phyloP scores from a whole-genome alignment of 1,140 invertebrate species.

The Platyura marginata region DNA sequence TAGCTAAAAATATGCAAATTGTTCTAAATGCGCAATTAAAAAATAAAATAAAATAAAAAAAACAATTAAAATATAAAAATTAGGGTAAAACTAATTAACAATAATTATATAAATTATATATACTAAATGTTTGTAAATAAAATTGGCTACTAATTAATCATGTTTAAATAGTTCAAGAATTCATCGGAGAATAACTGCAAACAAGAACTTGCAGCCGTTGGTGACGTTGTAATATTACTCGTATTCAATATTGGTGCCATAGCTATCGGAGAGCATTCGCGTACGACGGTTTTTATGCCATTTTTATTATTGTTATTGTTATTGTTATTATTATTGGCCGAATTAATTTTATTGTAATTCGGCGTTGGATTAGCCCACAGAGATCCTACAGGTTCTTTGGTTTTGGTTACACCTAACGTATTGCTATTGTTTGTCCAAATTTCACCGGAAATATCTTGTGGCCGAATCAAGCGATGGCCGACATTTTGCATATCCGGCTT shows the following conservation, averaged over 20 bases:
- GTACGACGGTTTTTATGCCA: background rate
- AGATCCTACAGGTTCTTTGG: slow-evolving; percentile 1
- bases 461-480: background rate
- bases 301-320: background rate
- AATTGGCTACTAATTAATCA: slow-evolving; percentile 27
- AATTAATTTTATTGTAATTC: background rate
- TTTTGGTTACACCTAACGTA: background rate
- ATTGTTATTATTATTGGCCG: background rate
- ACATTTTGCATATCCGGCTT: slow-evolving; percentile 8
- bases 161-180: slow-evolving; percentile 35
- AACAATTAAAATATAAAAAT: background rate
- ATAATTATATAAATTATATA: background rate
- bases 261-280: background rate
- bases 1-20: background rate
- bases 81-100: background rate
- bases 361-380: slow-evolving; percentile 2
- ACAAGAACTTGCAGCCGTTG: slow-evolving; percentile 15
- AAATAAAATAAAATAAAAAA: background rate
- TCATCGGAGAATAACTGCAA: slow-evolving; percentile 38
- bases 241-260: background rate
- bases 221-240: background rate
- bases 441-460: background rate
- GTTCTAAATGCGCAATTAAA: background rate
- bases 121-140: background rate
- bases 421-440: background rate